Conservation (phyloP, 2,113 vertebrate genomes). For the Pterocles orientalis region DNA sequence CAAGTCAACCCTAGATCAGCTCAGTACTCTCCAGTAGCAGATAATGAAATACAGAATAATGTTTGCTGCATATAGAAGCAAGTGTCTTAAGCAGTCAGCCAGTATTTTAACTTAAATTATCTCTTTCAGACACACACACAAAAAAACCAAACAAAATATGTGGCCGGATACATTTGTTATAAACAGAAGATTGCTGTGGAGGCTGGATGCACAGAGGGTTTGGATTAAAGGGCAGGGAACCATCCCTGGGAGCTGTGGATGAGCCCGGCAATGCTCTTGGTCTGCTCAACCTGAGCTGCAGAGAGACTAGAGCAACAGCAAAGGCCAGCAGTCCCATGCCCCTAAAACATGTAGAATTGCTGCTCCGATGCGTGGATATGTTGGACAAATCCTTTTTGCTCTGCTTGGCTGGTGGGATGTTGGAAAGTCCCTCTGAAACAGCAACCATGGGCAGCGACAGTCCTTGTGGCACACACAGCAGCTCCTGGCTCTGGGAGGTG, state of each 20-base stretch:
- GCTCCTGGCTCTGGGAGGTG: neutral
- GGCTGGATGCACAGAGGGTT: no score
- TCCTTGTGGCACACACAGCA: neutral
- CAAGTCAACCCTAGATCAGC: no score
- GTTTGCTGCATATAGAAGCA: no score
- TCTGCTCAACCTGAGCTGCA: neutral
- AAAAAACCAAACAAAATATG: no score
- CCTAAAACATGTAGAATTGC: neutral
- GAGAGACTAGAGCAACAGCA: neutral
- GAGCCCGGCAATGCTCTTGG: neutral
- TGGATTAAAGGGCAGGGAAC: neutral
- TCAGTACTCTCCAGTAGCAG: no score
- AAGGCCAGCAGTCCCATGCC: accelerated
- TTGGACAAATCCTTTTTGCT: neutral
- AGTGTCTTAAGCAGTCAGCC: no score
- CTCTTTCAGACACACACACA: no score
- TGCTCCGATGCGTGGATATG: accelerated
- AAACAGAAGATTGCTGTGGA: no score
- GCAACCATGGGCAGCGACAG: neutral
- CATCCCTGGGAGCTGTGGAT: neutral
- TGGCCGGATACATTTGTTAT: no score
- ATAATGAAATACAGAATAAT: no score
- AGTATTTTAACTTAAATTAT: no score
- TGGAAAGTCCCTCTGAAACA: neutral
- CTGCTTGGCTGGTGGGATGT: neutral